Evolutionary conservation across 2,797 vertebrate genomes (phyloP).

Genomic region (Rousettus madagascariensis): DNA sequence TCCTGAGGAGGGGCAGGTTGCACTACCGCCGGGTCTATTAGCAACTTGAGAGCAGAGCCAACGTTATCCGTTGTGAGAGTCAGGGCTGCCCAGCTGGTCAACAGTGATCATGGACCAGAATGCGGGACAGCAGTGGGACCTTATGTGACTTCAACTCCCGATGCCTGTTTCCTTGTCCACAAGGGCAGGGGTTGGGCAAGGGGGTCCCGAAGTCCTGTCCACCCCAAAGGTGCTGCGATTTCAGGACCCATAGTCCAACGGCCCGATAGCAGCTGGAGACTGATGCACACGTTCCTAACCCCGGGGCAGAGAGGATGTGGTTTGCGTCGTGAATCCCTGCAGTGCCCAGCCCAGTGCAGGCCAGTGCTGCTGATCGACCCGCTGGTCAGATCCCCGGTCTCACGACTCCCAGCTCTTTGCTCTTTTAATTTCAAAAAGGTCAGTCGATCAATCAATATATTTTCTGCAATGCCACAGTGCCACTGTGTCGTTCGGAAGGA

Average conservation of each 20-base stretch:
- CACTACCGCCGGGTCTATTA: fast-evolving
- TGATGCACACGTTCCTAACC: fast-evolving
- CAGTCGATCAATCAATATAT: slow-evolving; percentile 53
- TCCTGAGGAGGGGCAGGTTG: neutral
- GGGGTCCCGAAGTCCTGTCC: neutral
- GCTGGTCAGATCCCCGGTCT: neutral
- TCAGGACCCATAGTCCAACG: neutral
- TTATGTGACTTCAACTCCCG: fast-evolving
- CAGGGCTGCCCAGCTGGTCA: neutral
- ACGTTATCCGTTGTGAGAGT: fast-evolving
- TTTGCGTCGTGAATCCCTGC: neutral
- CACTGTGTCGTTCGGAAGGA: neutral
- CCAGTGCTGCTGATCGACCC: neutral
- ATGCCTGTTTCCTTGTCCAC: neutral
- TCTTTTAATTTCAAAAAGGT: slow-evolving; percentile 66
- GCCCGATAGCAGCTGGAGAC: neutral
- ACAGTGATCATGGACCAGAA: neutral
- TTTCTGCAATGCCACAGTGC: neutral
- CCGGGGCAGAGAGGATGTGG: neutral
- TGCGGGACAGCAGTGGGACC: fast-evolving
- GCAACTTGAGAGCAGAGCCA: neutral
- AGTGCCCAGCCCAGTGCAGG: neutral
- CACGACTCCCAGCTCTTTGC: slow-evolving; percentile 4
- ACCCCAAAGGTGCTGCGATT: neutral
- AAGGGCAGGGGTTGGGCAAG: too few relatives aligned